These are phyloP conservation scores for Salpingus planirostris DNA, from an alignment of 2,888 invertebrate genomes.

Conservation along the genomic window DNA sequence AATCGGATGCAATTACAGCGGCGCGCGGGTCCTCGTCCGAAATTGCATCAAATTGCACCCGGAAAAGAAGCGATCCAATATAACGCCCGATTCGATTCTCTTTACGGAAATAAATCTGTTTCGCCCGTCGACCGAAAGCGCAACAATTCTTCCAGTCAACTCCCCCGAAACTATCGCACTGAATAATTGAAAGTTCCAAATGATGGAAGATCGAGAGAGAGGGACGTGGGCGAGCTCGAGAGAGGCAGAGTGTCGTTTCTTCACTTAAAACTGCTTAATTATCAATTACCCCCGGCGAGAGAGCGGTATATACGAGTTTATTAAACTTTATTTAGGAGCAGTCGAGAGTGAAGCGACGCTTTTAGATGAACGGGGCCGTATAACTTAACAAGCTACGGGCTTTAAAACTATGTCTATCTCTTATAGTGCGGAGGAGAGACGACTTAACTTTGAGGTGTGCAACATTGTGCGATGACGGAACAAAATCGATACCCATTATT, in stretches of 20 bases:
- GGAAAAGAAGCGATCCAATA: background rate
- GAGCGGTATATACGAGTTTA: conserved; percentile 18
- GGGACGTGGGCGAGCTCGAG: no score
- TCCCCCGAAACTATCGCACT: conserved; percentile 16
- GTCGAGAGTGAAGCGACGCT: conserved; percentile 7
- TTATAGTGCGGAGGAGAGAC: no score
- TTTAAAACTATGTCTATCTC: no score
- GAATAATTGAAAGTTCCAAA: conserved; percentile 16
- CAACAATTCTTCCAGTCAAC: conserved; percentile 11
- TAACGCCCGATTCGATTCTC: background rate
- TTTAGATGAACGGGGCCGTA: no score
- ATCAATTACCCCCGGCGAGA: conserved; percentile 20
- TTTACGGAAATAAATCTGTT: conserved; percentile 18
- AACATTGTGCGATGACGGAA: no score
- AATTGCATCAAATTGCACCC: no score
- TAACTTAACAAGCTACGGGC: no score
- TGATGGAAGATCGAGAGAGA: no score
- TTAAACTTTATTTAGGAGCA: conserved; percentile 20
- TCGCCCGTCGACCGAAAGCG: conserved; percentile 13
- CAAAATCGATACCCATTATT: no score
- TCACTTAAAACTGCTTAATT: conserved; percentile 19
- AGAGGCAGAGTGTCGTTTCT: conserved; percentile 14
- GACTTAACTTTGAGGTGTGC: no score
- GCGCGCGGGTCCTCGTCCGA: no score
- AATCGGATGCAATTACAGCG: no score